These are phyloP conservation scores for Amazonetta brasiliensis DNA, from an alignment of 2,797 vertebrate genomes.

Conservation along the genomic window DNA sequence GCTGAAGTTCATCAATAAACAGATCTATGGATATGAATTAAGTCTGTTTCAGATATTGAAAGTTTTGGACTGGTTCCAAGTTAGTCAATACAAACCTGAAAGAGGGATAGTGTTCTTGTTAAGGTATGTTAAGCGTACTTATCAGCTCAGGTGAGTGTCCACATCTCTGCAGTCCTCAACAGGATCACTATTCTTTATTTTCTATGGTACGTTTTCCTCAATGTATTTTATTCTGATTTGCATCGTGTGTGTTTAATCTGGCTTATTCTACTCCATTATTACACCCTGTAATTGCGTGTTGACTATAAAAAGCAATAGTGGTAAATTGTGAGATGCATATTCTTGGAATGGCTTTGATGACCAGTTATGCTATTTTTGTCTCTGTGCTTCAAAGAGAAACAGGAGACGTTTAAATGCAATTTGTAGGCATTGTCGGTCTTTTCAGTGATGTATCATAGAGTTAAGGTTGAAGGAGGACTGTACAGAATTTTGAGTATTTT, in stretches of 20 bases:
- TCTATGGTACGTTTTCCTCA: background rate
- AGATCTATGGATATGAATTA: background rate
- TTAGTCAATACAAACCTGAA: background rate
- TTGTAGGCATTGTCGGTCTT: background rate
- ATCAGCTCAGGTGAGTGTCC: background rate
- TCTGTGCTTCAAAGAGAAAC: background rate
- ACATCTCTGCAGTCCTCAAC: background rate
- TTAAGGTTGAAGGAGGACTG: background rate
- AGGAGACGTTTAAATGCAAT: background rate
- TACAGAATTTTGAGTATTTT: background rate
- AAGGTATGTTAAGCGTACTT: background rate
- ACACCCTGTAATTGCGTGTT: background rate
- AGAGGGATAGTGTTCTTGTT: background rate
- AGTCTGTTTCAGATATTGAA: background rate
- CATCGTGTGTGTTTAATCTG: background rate
- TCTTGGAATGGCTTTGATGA: constrained; percentile 17
- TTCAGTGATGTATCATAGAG: background rate
- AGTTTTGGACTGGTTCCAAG: background rate
- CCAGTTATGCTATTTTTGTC: constrained; percentile 14
- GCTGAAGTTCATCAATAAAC: background rate
- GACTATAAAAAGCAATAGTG: constrained; percentile 12
- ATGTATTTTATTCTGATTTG: background rate
- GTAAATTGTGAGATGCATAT: background rate
- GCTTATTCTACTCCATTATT: background rate
- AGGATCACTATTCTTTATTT: background rate